Evolutionary conservation across 92 coral and sea anemone species (phyloP).

Genomic region (Pocillopora grandis): DNA sequence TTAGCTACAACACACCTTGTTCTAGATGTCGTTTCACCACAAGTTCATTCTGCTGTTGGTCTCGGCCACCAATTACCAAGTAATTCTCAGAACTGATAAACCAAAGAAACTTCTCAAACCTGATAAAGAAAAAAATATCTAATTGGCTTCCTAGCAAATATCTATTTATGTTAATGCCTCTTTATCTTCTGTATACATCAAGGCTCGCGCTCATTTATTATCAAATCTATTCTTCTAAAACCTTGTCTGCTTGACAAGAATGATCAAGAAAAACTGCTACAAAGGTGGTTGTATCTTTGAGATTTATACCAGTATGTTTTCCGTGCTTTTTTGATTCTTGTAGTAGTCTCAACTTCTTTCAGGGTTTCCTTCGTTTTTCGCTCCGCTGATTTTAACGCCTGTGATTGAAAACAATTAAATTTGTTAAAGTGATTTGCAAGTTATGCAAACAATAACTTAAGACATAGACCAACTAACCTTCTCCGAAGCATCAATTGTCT

Average conservation of each 20-base stretch:
- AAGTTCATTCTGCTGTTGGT: conserved; percentile 97
- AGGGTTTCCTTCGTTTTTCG: conserved; percentile 91
- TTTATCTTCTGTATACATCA: too few species aligned
- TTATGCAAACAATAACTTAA: background rate
- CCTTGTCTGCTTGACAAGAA: too few species aligned
- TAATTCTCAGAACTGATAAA: conserved; percentile 95
- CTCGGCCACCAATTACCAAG: conserved; percentile 93
- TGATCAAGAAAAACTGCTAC: too few species aligned
- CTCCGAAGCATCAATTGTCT: conserved; percentile 88
- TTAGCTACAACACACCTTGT: conserved; percentile 60
- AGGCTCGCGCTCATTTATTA: background rate
- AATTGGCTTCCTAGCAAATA: background rate
- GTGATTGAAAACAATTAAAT: background rate
- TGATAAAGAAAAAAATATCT: conserved; percentile 1
- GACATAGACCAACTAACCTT: conserved; percentile 50
- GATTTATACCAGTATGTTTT: conserved; percentile 85
- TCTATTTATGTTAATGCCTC: background rate
- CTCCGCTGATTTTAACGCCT: conserved; percentile 97
- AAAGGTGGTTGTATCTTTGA: background rate
- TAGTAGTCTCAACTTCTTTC: conserved; percentile 94
- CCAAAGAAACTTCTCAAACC: conserved; percentile 98
- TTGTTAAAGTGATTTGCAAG: background rate
- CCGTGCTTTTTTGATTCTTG: conserved; percentile 94
- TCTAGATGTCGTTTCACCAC: conserved; percentile 87
- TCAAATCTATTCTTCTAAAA: too few species aligned